These are phyloP conservation scores for Nomada goodeniana DNA, from an alignment of 2,888 invertebrate species.

Conservation along the genomic window DNA sequence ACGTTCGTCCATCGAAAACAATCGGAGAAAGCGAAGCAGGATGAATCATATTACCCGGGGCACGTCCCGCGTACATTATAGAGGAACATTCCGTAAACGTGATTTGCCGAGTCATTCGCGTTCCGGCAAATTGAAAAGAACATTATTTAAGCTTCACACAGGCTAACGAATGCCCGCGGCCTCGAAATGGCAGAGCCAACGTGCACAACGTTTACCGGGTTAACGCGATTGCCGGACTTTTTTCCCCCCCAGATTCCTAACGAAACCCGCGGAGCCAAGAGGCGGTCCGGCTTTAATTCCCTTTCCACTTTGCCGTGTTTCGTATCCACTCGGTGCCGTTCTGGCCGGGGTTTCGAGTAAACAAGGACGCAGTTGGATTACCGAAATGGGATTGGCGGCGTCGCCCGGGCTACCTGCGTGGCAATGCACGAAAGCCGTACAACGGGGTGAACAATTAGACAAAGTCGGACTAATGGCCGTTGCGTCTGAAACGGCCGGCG, in stretches of 20 bases:
- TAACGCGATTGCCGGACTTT: constrained; percentile 48
- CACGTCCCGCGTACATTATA: no score
- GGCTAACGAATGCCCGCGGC: background rate
- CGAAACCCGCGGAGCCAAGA: constrained; percentile 38
- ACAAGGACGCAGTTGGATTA: constrained; percentile 72
- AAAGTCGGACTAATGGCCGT: constrained; percentile 73
- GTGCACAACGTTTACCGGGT: constrained; percentile 21
- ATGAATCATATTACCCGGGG: background rate
- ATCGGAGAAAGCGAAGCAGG: constrained; percentile 7
- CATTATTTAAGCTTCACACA: background rate
- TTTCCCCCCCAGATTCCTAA: constrained; percentile 29
- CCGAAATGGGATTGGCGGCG: constrained; percentile 76
- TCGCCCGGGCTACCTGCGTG: constrained; percentile 50
- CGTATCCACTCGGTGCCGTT: constrained; percentile 30
- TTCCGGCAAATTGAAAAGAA: background rate
- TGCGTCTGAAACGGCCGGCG: constrained; percentile 56
- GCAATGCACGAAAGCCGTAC: constrained; percentile 45
- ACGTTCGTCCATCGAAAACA: constrained; percentile 38
- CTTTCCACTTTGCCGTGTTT: constrained; percentile 37
- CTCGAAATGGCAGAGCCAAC: constrained; percentile 12
- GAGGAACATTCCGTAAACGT: background rate
- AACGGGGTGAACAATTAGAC: constrained; percentile 70
- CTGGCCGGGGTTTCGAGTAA: constrained; percentile 50
- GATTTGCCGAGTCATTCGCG: background rate
- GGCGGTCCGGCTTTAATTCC: constrained; percentile 50